Percentiles rank a stretch among this genome's conserved stretches.
Conservation (phyloP, 2,113 vertebrate species). For the Microtus richardsoni region DNA sequence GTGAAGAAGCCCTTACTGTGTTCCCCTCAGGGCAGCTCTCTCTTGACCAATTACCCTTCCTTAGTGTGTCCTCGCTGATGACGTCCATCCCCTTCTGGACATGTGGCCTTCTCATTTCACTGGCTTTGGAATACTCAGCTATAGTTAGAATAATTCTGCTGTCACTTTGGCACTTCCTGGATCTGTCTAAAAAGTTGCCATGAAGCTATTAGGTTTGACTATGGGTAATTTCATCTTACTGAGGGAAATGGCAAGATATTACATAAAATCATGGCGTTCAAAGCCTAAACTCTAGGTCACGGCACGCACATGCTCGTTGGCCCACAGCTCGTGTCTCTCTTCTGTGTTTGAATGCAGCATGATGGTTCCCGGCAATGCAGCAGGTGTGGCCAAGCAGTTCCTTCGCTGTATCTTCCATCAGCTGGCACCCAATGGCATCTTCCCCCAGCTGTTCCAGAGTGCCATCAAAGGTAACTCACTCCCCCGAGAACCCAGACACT, state of each 20-base stretch:
- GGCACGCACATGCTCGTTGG: fast-evolving
- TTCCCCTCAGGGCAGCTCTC: neutral
- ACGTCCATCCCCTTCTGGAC: neutral
- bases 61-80: neutral
- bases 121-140: neutral
- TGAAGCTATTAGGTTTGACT: neutral
- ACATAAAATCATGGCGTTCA: neutral
- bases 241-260: neutral
- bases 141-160: neutral
- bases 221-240: neutral
- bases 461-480: conserved; percentile 94
- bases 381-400: conserved; percentile 99
- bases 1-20: neutral
- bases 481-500: fast-evolving
- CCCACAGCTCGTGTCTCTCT: neutral
- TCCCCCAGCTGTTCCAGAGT: conserved; percentile 98
- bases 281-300: neutral
- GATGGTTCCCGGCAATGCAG: conserved; percentile 98
- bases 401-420: conserved; percentile 98
- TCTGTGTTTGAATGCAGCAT: conserved; percentile 86
- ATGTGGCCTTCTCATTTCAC: neutral
- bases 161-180: neutral
- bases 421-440: conserved; percentile 97
- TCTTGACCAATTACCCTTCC: neutral
- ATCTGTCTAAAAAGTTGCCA: conserved; percentile 2